Evolutionary conservation across 2,888 invertebrate genomes (phyloP).

Genomic region (Drosophila vallismaia): DNA sequence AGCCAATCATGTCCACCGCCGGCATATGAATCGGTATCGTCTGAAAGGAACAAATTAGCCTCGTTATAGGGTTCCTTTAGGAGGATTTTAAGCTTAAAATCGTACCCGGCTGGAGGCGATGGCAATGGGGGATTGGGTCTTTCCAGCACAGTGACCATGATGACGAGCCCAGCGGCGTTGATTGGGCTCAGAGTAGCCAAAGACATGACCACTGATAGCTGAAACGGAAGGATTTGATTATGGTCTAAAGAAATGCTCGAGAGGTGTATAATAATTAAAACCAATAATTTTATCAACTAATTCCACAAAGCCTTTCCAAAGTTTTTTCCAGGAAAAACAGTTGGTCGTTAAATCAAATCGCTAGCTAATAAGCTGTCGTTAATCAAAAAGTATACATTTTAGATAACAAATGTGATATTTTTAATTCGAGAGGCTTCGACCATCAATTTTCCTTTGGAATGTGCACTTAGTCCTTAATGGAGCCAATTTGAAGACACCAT

Average conservation of each 20-base stretch:
- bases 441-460: slow-evolving; percentile 31
- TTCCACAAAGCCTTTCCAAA: slow-evolving; percentile 3
- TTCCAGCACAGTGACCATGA: slow-evolving; percentile 87
- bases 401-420: neutral
- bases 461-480: slow-evolving; percentile 26
- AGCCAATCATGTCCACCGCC: slow-evolving; percentile 89
- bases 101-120: slow-evolving; percentile 85
- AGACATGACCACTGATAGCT: slow-evolving; percentile 82
- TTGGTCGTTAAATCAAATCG: neutral
- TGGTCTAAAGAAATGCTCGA: neutral
- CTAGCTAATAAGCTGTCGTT: neutral
- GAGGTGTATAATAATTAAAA: neutral
- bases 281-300: neutral
- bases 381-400: neutral
- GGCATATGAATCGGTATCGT: slow-evolving; percentile 88
- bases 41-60: slow-evolving; percentile 68
- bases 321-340: neutral
- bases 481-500: slow-evolving; percentile 17
- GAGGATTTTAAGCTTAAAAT: neutral
- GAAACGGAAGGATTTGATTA: slow-evolving; percentile 20
- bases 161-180: slow-evolving; percentile 87
- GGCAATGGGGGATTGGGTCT: slow-evolving; percentile 87
- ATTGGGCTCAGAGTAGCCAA: slow-evolving; percentile 87
- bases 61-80: neutral
- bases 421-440: neutral